phyloP scores from a whole-genome alignment of 2,888 invertebrate species.

The Parnassius orleans region DNA sequence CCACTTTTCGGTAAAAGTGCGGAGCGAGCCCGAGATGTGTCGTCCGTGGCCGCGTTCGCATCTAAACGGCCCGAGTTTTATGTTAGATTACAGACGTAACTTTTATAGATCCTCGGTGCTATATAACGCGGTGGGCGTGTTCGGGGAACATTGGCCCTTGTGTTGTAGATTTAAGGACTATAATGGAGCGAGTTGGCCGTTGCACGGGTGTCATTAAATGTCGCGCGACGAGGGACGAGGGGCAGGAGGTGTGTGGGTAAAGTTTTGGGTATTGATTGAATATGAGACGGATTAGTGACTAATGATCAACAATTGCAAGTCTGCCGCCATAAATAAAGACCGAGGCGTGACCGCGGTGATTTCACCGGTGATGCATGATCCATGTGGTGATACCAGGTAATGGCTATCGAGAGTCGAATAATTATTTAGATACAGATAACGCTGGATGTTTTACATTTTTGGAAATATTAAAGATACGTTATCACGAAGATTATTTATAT shows the following conservation, averaged over 20 bases:
- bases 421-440: too few species aligned
- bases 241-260: slow-evolving; percentile 78
- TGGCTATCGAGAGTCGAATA: too few species aligned
- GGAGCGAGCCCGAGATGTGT: slow-evolving; percentile 79
- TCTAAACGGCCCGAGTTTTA: slow-evolving; percentile 82
- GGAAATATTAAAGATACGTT: too few species aligned
- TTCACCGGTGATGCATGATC: neutral
- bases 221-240: slow-evolving; percentile 76
- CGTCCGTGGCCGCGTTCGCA: slow-evolving; percentile 81
- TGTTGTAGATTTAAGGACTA: slow-evolving; percentile 56
- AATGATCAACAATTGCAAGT: slow-evolving; percentile 78
- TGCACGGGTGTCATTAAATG: slow-evolving; percentile 82
- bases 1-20: slow-evolving; percentile 79
- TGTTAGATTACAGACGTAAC: slow-evolving; percentile 82
- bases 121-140: slow-evolving; percentile 78
- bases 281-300: slow-evolving; percentile 79
- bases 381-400: too few species aligned
- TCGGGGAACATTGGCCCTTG: slow-evolving; percentile 67
- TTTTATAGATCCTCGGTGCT: slow-evolving; percentile 82
- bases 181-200: slow-evolving; percentile 55
- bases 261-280: slow-evolving; percentile 82
- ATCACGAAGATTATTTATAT: too few species aligned
- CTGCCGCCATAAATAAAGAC: slow-evolving; percentile 41
- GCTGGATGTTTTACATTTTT: too few species aligned
- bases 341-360: neutral